A percentile compares a stretch with the other conserved stretches of the same genome.
These are phyloP conservation scores for Pristionchus fissidentatus DNA, from an alignment of 2,888 invertebrate genomes.

Conservation along the genomic window DNA sequence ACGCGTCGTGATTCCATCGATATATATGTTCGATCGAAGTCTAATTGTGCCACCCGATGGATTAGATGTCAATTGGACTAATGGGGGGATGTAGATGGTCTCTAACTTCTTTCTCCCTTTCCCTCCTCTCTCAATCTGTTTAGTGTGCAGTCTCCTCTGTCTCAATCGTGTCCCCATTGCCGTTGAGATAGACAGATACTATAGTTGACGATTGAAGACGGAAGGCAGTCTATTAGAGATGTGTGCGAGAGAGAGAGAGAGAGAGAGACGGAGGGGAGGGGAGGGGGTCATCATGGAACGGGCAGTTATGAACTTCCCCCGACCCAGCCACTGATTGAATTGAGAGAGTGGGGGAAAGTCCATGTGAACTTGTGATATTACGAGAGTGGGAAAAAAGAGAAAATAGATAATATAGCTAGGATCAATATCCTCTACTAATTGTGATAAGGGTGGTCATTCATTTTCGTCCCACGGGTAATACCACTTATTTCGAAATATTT, in stretches of 20 bases:
- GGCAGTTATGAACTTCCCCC: not conserved
- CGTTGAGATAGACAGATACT: too few relatives aligned
- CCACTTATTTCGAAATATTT: too few relatives aligned
- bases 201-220: constrained; percentile 23
- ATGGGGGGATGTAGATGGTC: not conserved
- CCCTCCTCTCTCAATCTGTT: constrained; percentile 32
- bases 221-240: constrained; percentile 28
- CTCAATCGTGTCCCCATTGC: too few relatives aligned
- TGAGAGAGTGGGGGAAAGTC: too few relatives aligned
- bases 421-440: not conserved
- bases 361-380: constrained; percentile 16
- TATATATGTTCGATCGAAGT: too few relatives aligned
- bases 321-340: constrained; percentile 1
- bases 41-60: not conserved
- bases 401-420: not conserved
- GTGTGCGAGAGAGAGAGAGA: constrained; percentile 20
- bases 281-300: not conserved
- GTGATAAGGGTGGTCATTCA: too few relatives aligned
- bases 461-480: too few relatives aligned
- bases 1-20: too few relatives aligned
- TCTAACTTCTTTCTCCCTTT: constrained; percentile 6
- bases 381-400: constrained; percentile 14
- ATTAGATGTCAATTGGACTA: not conserved
- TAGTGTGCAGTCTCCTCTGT: too few relatives aligned
- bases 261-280: not conserved